Percentiles rank a stretch among this genome's conserved stretches.
These are phyloP conservation scores for Melanostigma gelatinosum DNA, from an alignment of 2,113 vertebrate genomes.

Conservation along the genomic window DNA sequence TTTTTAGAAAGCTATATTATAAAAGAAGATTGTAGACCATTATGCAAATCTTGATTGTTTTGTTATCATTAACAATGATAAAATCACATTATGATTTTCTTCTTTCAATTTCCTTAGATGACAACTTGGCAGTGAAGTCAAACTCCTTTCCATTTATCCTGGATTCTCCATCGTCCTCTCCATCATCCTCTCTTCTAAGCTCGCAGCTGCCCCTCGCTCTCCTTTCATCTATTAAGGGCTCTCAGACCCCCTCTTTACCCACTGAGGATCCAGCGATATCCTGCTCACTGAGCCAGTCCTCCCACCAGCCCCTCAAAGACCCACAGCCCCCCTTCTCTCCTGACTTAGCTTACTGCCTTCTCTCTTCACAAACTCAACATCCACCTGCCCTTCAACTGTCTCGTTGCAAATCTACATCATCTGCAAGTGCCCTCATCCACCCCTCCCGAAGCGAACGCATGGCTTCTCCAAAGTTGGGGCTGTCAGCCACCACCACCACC, in stretches of 20 bases:
- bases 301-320: constrained; percentile 48
- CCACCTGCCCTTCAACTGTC: constrained; percentile 22
- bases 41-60: background rate
- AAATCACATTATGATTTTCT: constrained; percentile 39
- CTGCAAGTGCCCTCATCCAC: constrained; percentile 45
- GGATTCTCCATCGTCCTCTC: constrained; percentile 63
- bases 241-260: constrained; percentile 37
- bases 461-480: constrained; percentile 85
- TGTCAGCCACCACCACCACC: constrained; percentile 83
- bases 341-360: constrained; percentile 37
- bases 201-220: constrained; percentile 36
- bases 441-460: constrained; percentile 63
- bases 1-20: background rate
- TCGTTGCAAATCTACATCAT: constrained; percentile 35
- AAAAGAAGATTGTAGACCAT: background rate
- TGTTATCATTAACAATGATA: background rate
- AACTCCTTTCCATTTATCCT: constrained; percentile 47
- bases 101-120: constrained; percentile 67
- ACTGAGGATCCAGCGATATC: constrained; percentile 33
- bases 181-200: constrained; percentile 63
- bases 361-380: constrained; percentile 38
- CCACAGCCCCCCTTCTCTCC: constrained; percentile 43
- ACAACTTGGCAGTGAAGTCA: constrained; percentile 71
- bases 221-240: constrained; percentile 46
- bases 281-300: constrained; percentile 40